Conservation (phyloP, 2,113 vertebrate species). For the Orientallactaga bullata region DNA sequence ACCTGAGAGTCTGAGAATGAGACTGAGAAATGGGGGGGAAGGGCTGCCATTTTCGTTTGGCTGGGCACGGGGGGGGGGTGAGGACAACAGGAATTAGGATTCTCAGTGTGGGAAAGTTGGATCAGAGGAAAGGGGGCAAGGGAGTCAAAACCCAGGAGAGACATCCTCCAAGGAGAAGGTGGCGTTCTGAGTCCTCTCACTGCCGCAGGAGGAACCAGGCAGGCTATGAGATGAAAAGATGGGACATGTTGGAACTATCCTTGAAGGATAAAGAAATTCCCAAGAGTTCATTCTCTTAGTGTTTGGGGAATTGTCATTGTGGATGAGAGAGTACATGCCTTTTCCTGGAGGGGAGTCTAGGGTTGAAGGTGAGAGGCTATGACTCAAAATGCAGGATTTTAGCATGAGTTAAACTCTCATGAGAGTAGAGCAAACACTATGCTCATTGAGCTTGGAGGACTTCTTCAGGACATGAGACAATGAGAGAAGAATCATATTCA, state of each 20-base stretch:
- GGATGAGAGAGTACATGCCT: neutral
- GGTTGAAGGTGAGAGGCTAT: neutral
- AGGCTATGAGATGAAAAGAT: neutral
- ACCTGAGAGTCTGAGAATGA: neutral
- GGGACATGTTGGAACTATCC: neutral
- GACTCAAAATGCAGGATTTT: neutral
- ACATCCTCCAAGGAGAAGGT: neutral
- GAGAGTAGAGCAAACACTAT: neutral
- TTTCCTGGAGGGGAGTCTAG: neutral
- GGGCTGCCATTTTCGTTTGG: accelerated
- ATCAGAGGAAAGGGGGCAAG: neutral
- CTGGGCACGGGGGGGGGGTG: neutral
- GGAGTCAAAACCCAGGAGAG: neutral
- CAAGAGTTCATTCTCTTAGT: neutral
- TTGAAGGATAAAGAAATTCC: neutral
- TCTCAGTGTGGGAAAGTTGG: neutral
- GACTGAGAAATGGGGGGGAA: neutral
- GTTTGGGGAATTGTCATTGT: neutral
- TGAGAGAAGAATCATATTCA: neutral
- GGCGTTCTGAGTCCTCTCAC: neutral
- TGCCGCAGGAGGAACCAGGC: neutral
- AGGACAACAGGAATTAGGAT: neutral
- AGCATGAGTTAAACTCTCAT: neutral
- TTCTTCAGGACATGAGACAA: constrained; percentile 34
- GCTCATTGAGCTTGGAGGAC: neutral